These are phyloP conservation scores for Cordilura impudica DNA, from an alignment of 2,888 invertebrate genomes.

Conservation along the genomic window DNA sequence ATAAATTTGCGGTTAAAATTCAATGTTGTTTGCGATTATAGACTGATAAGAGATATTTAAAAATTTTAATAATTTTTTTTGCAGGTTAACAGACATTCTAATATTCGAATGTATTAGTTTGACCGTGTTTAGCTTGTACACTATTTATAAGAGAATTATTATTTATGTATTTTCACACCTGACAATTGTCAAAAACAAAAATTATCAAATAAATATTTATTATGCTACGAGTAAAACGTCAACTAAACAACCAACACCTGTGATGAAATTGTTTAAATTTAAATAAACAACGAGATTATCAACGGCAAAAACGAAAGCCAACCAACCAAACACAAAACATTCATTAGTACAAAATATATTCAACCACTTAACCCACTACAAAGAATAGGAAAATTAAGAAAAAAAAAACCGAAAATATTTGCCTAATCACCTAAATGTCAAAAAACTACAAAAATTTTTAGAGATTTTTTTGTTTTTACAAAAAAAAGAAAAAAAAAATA, in stretches of 20 bases:
- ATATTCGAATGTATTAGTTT: slow-evolving; percentile 23
- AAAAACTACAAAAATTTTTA: slow-evolving; percentile 48
- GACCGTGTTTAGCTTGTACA: slow-evolving; percentile 12
- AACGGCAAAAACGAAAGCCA: slow-evolving; percentile 7
- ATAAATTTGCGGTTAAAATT: too few species aligned
- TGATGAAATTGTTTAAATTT: slow-evolving; percentile 70
- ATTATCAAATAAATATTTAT: slow-evolving; percentile 14
- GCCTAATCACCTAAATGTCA: slow-evolving; percentile 55
- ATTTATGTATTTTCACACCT: slow-evolving; percentile 65
- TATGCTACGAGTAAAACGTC: slow-evolving; percentile 56
- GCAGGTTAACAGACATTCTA: too few species aligned
- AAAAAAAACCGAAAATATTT: slow-evolving; percentile 37
- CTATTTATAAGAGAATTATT: slow-evolving; percentile 29
- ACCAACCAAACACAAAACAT: neutral
- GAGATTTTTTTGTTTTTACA: too few species aligned
- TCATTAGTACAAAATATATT: slow-evolving; percentile 1
- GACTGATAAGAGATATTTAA: too few species aligned
- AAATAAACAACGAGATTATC: slow-evolving; percentile 59
- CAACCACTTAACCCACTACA: slow-evolving; percentile 34
- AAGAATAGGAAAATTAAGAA: neutral
- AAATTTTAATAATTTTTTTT: too few species aligned
- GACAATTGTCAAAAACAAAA: slow-evolving; percentile 63
- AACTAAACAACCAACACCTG: slow-evolving; percentile 71
- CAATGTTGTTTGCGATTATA: too few species aligned
- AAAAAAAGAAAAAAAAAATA: slow-evolving; percentile 1